Evolutionary conservation across 2,797 vertebrate species (phyloP), one percentile per base, ranked within the genome.

Genomic region (Crossoptilon crossoptilon): DNA sequence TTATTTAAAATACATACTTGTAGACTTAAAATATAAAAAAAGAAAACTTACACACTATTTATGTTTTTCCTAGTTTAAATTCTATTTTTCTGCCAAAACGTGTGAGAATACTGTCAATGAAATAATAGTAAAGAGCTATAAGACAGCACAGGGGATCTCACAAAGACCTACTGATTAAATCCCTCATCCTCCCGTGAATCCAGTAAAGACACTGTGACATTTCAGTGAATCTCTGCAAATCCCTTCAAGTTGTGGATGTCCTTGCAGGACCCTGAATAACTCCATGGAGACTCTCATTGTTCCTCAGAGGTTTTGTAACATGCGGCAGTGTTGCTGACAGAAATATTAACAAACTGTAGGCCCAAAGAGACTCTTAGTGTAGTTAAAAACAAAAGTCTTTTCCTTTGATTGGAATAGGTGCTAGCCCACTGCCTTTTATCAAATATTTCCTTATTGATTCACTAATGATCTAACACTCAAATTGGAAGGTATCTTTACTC

Each of bases 181-280:
- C 8, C 1, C 2, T 91, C 41, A 44, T 13, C 13, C 33, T 56
- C 6, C 67, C 67, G 22, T 27, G 43, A 75, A 17, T 26, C 7
- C 10, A 71, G n/a, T 29, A 89, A 87, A 91, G 35, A 39, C n/a
- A 8, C n/a, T 70, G 18, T 72, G 59, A 19, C 59, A 66, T 73
- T 85, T 80, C 70, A 11, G 18, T 33, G 29, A 72, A 72, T 18
- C 31, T 89, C 66, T 87, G 24, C 22, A 93, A 91, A 92, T 81
- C 55, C 7, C 43, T 84, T 26, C 39, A 23, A 85, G 29, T 35
- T 39, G 21, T 8, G 23, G 24, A 33, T 10, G 10, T 74, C 66
- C 48, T 43, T 88, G 39, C 29, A 63, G 46, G 70, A 88, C 48
- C 26, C 29, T 75, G 41, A 76, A 77, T 80, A 69, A 95, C 79